Conservation (phyloP, 2,888 invertebrate species). For the Sialis lutaria region DNA sequence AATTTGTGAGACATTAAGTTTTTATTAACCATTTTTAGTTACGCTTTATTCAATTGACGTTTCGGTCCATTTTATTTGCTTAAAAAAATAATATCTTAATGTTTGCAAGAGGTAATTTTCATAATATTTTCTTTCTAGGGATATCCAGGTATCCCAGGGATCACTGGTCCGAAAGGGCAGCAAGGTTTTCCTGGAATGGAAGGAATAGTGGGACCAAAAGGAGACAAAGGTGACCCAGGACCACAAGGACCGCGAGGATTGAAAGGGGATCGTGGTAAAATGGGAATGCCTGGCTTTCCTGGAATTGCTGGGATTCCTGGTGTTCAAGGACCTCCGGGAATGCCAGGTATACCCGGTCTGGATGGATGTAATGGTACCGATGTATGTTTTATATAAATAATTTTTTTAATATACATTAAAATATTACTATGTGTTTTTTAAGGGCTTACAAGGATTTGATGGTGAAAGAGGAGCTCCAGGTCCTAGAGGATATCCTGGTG, state of each 20-base stretch:
- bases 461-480: conserved; percentile 57
- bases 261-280: conserved; percentile 72
- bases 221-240: conserved; percentile 75
- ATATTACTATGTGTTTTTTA: conserved; percentile 7
- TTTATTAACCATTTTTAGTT: too few species aligned
- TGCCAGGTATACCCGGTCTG: conserved; percentile 65
- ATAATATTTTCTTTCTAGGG: conserved; percentile 33
- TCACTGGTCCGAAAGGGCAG: conserved; percentile 54
- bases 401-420: too few species aligned
- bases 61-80: too few species aligned
- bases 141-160: conserved; percentile 52
- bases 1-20: too few species aligned
- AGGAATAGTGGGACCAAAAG: conserved; percentile 75
- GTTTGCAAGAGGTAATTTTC: too few species aligned
- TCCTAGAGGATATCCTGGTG: conserved; percentile 56
- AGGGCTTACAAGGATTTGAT: conserved; percentile 57
- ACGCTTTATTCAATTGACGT: too few species aligned
- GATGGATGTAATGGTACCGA: conserved; percentile 96
- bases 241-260: conserved; percentile 63
- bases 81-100: too few species aligned
- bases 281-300: conserved; percentile 75
- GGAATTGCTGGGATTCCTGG: conserved; percentile 62
- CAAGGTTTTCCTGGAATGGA: conserved; percentile 69
- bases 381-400: conserved; percentile 33
- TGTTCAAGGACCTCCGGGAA: conserved; percentile 46